Conservation (phyloP, 2,113 vertebrate species). For the Typhlomys cinereus region DNA sequence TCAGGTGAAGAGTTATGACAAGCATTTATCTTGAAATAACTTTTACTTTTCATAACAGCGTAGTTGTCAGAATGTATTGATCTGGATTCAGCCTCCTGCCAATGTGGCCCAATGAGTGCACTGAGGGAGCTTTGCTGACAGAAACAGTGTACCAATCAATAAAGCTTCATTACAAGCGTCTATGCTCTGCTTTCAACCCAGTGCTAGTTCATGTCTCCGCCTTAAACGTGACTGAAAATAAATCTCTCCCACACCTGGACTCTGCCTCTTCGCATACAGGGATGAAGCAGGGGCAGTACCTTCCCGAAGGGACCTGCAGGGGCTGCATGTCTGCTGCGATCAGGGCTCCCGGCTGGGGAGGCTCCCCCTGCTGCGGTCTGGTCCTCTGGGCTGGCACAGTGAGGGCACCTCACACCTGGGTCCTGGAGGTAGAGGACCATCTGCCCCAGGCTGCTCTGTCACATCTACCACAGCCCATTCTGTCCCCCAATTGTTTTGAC, state of each 20-base stretch:
- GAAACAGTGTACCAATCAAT: slow-evolving; percentile 81
- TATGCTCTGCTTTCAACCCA: slow-evolving; percentile 70
- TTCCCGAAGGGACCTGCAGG: background rate
- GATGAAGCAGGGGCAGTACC: slow-evolving; percentile 37
- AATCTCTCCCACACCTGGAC: slow-evolving; percentile 76
- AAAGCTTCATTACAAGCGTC: slow-evolving; percentile 81
- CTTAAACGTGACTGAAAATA: slow-evolving; percentile 84
- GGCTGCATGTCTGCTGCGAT: background rate
- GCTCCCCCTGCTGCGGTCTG: background rate
- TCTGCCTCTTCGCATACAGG: slow-evolving; percentile 72
- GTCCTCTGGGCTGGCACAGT: background rate
- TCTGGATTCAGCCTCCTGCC: slow-evolving; percentile 73
- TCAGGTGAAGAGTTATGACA: background rate
- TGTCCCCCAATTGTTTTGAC: background rate
- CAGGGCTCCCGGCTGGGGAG: background rate
- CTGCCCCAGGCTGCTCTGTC: background rate
- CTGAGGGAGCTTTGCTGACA: slow-evolving; percentile 83
- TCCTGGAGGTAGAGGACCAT: background rate
- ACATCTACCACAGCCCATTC: background rate
- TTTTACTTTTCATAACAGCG: slow-evolving; percentile 79
- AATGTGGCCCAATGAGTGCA: slow-evolving; percentile 64
- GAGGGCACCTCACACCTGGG: background rate
- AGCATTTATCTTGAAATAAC: slow-evolving; percentile 73
- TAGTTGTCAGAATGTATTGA: slow-evolving; percentile 81
- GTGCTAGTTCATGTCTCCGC: slow-evolving; percentile 77